Base-by-base conservation (phyloP, 1,140 invertebrate species). In the Cherax quadricarinatus region DNA sequence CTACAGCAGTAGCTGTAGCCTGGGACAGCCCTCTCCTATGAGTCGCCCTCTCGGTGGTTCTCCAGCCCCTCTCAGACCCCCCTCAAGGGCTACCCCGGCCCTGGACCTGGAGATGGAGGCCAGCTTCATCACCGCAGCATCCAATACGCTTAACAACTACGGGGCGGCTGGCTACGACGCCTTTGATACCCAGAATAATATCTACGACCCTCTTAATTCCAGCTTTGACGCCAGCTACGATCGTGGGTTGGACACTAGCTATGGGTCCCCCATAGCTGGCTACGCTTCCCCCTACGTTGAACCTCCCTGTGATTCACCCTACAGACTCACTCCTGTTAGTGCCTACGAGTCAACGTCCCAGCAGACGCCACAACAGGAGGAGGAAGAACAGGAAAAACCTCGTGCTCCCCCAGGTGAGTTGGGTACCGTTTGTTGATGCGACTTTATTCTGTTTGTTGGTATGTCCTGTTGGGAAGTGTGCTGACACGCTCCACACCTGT, bases 1-100 rank as follows among this genome's bases (percentile, higher is more conserved):
- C 41, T 91, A 91, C 90, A 81, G 90, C 57, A 91, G 90, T 53
- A 62, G 41, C 57, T 91, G 90, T 78, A 91, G 90, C 48, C 84
- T 91, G 4, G 85, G 90, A n/a, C 89, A 91, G 57, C 66, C 85
- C 18, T 91, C 90, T n/a, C 90, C 90, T 78, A 81, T 91, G 84
- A 91, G 85, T 41, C 78, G 85, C 78, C 80, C 70, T 84, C 14
- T 86, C 41, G 90, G 85, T 24, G 90, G 90, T 14, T 87, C 84
- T 21, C 90, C 90, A 9, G 89, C 83, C 30, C 78, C 90, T 4
- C 83, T 82, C 30, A 70, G 66, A 9, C 84, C 79, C 57, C 75
- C 85, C 3, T 62, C 90, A 0, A 70, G 89, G 51, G 62, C 84
- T 12, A 86, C 90, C 24, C 90, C 90, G 18, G 90, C 90, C n/a